Conservation (phyloP, 2,797 vertebrate genomes). For the Podarcis siculus region DNA sequence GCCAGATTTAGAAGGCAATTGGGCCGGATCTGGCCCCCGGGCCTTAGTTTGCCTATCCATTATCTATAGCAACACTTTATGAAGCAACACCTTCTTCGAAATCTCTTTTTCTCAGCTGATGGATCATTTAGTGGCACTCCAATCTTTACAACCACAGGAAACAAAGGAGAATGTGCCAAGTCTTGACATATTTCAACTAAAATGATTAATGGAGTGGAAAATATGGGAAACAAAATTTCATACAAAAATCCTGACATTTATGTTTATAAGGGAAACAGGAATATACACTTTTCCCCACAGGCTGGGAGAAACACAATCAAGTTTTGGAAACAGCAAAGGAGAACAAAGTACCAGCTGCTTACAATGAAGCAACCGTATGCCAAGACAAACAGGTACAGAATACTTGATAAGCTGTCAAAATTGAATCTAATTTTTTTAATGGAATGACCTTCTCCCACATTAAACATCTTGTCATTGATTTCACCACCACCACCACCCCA, state of each 20-base stretch:
- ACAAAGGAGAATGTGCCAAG: conserved; percentile 70
- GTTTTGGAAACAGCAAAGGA: conserved; percentile 75
- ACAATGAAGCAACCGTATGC: conserved; percentile 65
- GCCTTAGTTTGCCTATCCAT: neutral
- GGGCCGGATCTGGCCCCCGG: too few relatives aligned
- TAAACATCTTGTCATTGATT: conserved; percentile 56
- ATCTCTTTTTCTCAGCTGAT: conserved; percentile 50
- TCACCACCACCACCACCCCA: too few relatives aligned
- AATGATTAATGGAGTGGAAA: conserved; percentile 76
- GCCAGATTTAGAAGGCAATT: too few relatives aligned
- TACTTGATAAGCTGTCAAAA: conserved; percentile 83
- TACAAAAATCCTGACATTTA: conserved; percentile 75
- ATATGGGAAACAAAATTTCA: conserved; percentile 79
- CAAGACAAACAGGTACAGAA: conserved; percentile 81
- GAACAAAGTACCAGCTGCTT: conserved; percentile 73
- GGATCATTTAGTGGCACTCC: conserved; percentile 70
- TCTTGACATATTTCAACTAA: conserved; percentile 72
- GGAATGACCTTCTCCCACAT: conserved; percentile 70
- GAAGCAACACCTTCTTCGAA: conserved; percentile 56
- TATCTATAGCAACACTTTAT: conserved; percentile 26
- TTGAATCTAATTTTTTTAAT: conserved; percentile 45
- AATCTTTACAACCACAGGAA: conserved; percentile 72
- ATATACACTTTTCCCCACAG: conserved; percentile 76
- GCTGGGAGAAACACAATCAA: conserved; percentile 72
- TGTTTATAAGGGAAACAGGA: conserved; percentile 78